phyloP scores from a whole-genome alignment of 1,140 invertebrate genomes.

The Wiebesia pumilae region DNA sequence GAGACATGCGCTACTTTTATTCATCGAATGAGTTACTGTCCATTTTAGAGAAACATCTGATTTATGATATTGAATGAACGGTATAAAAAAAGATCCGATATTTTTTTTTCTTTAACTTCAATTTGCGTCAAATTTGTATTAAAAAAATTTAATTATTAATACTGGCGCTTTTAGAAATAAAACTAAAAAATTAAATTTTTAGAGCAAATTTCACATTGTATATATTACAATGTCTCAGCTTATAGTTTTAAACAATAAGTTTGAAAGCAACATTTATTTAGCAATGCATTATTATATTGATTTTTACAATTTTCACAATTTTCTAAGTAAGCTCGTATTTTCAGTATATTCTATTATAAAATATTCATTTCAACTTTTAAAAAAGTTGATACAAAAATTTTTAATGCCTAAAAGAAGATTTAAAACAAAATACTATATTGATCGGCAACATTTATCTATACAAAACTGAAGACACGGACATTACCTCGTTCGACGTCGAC shows the following conservation, averaged over 20 bases:
- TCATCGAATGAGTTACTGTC: constrained; percentile 62
- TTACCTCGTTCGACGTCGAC: constrained; percentile 66
- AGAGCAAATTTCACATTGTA: constrained; percentile 24
- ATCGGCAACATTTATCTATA: constrained; percentile 58
- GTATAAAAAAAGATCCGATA: constrained; percentile 47
- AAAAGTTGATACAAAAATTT: constrained; percentile 50
- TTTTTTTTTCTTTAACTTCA: constrained; percentile 52
- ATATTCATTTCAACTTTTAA: constrained; percentile 55
- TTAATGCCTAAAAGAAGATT: constrained; percentile 60
- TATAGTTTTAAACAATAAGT: constrained; percentile 42
- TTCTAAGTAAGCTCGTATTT: constrained; percentile 52
- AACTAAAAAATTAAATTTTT: constrained; percentile 29
- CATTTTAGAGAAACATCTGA: constrained; percentile 54
- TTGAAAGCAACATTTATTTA: constrained; percentile 55
- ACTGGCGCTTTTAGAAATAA: constrained; percentile 26
- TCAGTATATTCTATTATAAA: constrained; percentile 54
- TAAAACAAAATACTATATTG: constrained; percentile 57
- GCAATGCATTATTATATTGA: constrained; percentile 49
- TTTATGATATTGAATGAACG: constrained; percentile 46
- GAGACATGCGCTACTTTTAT: constrained; percentile 58
- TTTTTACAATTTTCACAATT: constrained; percentile 52
- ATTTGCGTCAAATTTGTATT: constrained; percentile 12
- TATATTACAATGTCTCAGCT: constrained; percentile 6
- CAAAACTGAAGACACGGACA: constrained; percentile 56
- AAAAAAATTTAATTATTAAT: constrained; percentile 30